These are phyloP conservation scores for Oryctes rhinoceros DNA, from an alignment of 1,140 invertebrate species.

Conservation along the genomic window DNA sequence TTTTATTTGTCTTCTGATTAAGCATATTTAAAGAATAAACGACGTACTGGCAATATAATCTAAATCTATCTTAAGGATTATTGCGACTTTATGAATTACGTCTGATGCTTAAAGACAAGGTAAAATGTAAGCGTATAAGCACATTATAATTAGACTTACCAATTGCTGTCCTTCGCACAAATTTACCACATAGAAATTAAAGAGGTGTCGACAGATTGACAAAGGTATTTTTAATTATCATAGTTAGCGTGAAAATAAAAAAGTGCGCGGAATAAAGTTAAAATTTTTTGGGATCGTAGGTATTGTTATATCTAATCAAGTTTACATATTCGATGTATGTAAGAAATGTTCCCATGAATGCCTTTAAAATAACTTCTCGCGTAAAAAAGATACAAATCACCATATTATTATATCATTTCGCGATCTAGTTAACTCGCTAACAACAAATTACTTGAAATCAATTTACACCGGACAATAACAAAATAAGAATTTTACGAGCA, in stretches of 20 bases:
- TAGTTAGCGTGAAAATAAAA: not conserved
- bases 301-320: not conserved
- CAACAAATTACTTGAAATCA: not conserved
- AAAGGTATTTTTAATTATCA: too few relatives aligned
- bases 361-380: not conserved
- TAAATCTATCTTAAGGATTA: too few relatives aligned
- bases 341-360: not conserved
- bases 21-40: too few relatives aligned
- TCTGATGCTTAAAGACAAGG: too few relatives aligned
- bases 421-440: not conserved
- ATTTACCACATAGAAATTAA: too few relatives aligned
- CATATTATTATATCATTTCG: constrained; percentile 5
- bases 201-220: too few relatives aligned
- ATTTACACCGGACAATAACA: constrained; percentile 10
- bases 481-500: not conserved
- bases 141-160: too few relatives aligned
- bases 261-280: not conserved
- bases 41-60: too few relatives aligned
- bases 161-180: too few relatives aligned
- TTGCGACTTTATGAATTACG: too few relatives aligned
- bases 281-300: not conserved
- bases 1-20: too few relatives aligned
- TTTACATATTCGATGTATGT: not conserved
- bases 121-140: too few relatives aligned
- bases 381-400: not conserved